phyloP scores from a whole-genome alignment of 1,140 invertebrate genomes.

The Drosophila kurseongensis region DNA sequence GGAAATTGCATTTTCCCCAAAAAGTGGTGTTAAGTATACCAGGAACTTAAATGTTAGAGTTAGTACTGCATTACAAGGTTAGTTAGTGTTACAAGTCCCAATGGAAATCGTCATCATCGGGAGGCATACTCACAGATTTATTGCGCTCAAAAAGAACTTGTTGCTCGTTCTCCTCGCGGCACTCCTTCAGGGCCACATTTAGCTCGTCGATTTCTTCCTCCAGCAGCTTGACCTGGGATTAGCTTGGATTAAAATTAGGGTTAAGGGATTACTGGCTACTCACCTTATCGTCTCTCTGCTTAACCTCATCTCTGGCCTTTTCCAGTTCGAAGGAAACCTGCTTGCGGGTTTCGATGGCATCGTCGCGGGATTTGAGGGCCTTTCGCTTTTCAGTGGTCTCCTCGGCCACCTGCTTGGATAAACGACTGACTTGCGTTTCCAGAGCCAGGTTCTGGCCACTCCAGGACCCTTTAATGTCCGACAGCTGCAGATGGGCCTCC shows the following conservation, averaged over 20 bases:
- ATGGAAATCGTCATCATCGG: constrained; percentile 66
- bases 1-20: constrained; percentile 8
- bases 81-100: constrained; percentile 57
- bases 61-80: constrained; percentile 29
- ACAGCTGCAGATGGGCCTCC: constrained; percentile 92
- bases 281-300: constrained; percentile 90
- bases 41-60: constrained; percentile 25
- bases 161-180: constrained; percentile 87
- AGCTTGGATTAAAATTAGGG: background rate
- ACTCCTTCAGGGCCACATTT: constrained; percentile 87
- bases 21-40: constrained; percentile 14
- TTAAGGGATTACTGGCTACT: background rate
- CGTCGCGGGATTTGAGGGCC: constrained; percentile 89
- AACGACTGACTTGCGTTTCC: constrained; percentile 92
- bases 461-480: constrained; percentile 95
- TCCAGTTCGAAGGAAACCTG: constrained; percentile 89
- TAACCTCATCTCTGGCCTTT: constrained; percentile 88
- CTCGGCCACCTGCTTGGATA: constrained; percentile 92
- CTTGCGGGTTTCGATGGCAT: constrained; percentile 88
- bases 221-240: constrained; percentile 85
- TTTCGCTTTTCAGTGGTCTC: constrained; percentile 91
- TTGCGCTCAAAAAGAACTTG: constrained; percentile 87
- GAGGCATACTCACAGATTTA: constrained; percentile 88
- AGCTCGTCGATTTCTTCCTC: constrained; percentile 88
- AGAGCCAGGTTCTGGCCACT: constrained; percentile 93